phyloP scores from a whole-genome alignment of 2,113 vertebrate species.

The Megaleporinus macrocephalus region DNA sequence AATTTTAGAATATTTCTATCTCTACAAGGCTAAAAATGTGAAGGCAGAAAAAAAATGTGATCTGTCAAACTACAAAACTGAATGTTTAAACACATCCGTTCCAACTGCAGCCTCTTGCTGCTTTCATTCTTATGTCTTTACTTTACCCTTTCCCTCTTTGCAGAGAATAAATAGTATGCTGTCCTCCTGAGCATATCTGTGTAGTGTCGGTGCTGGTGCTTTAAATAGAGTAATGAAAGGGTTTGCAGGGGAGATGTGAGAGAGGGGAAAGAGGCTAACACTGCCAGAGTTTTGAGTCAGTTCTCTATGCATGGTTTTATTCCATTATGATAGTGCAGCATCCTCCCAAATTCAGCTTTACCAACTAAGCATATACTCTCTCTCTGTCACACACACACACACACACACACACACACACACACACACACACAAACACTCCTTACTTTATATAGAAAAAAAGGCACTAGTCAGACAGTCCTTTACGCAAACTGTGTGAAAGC shows the following conservation, averaged over 20 bases:
- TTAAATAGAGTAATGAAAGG: not conserved
- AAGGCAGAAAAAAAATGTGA: too few relatives aligned
- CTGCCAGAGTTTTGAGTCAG: not conserved
- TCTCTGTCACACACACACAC: not conserved
- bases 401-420: not conserved
- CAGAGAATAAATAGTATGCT: constrained; percentile 3
- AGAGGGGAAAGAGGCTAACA: not conserved
- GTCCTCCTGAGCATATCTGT: not conserved
- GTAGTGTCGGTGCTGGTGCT: not conserved
- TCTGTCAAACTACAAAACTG: constrained; percentile 21
- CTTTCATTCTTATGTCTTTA: not conserved
- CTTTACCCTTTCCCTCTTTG: not conserved
- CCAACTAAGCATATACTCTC: not conserved
- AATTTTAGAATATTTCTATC: not conserved
- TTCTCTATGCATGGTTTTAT: not conserved
- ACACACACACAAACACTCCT: not conserved
- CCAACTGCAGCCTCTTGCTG: not conserved
- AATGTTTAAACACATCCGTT: not conserved
- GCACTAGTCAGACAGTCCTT: not conserved
- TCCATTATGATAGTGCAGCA: not conserved
- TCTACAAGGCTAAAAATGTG: not conserved
- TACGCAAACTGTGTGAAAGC: constrained; percentile 12
- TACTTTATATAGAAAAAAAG: not conserved
- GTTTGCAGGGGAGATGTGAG: not conserved
- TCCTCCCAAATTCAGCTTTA: not conserved